Conservation (phyloP, 2,113 vertebrate genomes). For the Anhinga rufa region DNA sequence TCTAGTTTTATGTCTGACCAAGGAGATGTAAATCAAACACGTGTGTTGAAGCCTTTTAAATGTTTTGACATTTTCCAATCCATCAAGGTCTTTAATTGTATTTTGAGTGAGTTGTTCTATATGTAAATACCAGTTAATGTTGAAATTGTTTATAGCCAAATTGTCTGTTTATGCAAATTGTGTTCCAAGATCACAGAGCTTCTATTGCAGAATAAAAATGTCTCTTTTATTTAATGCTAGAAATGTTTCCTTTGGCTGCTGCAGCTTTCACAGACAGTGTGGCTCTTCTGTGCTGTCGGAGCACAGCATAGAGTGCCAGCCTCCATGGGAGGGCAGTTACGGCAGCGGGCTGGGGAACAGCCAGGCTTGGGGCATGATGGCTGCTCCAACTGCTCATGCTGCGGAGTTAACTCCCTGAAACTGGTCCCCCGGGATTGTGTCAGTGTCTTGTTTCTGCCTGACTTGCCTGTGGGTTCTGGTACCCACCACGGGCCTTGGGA, state of each 20-base stretch:
- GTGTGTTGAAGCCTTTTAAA: slow-evolving; percentile 65
- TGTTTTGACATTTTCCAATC: slow-evolving; percentile 68
- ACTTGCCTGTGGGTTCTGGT: background rate
- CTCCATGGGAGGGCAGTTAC: background rate
- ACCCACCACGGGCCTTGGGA: background rate
- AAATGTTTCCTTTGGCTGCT: slow-evolving; percentile 40
- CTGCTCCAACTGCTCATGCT: background rate
- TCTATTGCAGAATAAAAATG: slow-evolving; percentile 66
- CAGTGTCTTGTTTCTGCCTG: background rate
- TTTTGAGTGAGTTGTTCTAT: slow-evolving; percentile 77
- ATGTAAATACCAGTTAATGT: slow-evolving; percentile 78
- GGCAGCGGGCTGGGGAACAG: background rate
- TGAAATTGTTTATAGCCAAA: slow-evolving; percentile 77
- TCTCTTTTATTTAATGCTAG: slow-evolving; percentile 69
- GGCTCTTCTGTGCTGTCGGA: background rate
- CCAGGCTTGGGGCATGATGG: accelerated
- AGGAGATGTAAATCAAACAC: slow-evolving; percentile 52
- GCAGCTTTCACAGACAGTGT: background rate
- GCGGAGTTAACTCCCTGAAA: background rate
- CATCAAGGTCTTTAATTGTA: slow-evolving; percentile 76
- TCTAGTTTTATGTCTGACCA: slow-evolving; percentile 38
- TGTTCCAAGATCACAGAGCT: slow-evolving; percentile 67
- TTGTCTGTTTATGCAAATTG: slow-evolving; percentile 79
- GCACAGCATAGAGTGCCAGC: background rate
- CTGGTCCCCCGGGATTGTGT: background rate